Base-by-base conservation (phyloP, 1,140 invertebrate genomes). In the Pseudomyrmex pallidus region DNA sequence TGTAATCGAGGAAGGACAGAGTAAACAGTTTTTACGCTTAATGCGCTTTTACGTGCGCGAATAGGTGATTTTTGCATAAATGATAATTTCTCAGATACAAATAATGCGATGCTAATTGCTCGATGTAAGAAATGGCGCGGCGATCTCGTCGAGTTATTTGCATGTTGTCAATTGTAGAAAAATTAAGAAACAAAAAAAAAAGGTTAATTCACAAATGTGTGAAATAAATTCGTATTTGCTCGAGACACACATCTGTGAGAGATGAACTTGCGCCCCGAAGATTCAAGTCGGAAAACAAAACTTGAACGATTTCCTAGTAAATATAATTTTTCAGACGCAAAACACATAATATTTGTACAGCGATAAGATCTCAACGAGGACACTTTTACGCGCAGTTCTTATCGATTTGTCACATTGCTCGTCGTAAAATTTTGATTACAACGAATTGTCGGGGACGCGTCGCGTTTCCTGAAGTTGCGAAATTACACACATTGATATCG, bases 1-100 rank as follows among this genome's bases (percentile, higher is more conserved):
- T 59, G 52, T 61, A 73, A 82, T 82, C 46, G 17, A 46, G 52
- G 54, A 82, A 82, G 54, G 20, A 44, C n/a, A 22, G 35, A 35
- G 44, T 80, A 46, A 48, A 22, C 2, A 57, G 2, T 72, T 62
- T 66, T 61, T 61, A 3, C 3, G 61, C 44, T 56, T 9, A 5
- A 68, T 46, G 35, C 13, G 56, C 35, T 77, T 22, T 17, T 67
- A 56, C 20, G 2, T n/a, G 4, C 17, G 5, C 12, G 3, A 22
- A 25, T 20, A 67, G 15, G 5, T 35, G 5, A 35, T 35, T 35
- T 35, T 17, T 22, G 10, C n/a, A 9, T 46, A 50, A 35, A 56
- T 15, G 13, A 56, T 15, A 9, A 77, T 56, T 77, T 15, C 48
- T 35, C 9, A 12, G 25, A 76, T 20, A 12, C 17, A 48, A 76